A percentile compares a stretch with the other conserved stretches of the same genome.
phyloP scores from a whole-genome alignment of 2,888 invertebrate species.

The Chloroclysta siterata region DNA sequence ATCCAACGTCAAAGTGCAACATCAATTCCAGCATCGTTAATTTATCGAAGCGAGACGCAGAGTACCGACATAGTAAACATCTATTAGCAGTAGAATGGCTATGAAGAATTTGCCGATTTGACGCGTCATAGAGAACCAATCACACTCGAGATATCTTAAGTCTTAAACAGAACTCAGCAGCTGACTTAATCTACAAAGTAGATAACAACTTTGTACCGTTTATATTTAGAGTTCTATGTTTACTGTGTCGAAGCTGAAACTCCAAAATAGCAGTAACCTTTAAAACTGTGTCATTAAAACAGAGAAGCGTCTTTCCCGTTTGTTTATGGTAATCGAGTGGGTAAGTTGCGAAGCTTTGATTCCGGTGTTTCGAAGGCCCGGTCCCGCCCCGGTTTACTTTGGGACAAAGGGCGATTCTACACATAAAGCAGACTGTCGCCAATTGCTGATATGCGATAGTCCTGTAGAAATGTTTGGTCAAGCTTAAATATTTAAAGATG shows the following conservation, averaged over 20 bases:
- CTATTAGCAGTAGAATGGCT: conserved; percentile 6
- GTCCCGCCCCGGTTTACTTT: conserved; percentile 73
- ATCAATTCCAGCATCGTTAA: conserved; percentile 51
- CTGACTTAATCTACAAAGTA: background rate
- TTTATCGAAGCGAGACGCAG: conserved; percentile 45
- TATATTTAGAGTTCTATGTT: background rate
- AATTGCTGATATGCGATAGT: background rate
- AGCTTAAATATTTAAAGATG: no score
- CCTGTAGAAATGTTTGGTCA: background rate
- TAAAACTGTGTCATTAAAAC: conserved; percentile 78
- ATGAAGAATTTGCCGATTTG: background rate
- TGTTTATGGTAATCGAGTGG: conserved; percentile 82
- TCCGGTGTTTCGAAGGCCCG: conserved; percentile 57
- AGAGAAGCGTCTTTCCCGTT: conserved; percentile 75
- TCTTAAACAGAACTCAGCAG: background rate
- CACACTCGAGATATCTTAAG: background rate
- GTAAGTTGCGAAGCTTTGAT: conserved; percentile 79
- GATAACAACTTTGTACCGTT: background rate
- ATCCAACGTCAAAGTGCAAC: conserved; percentile 43
- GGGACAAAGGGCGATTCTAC: conserved; percentile 42
- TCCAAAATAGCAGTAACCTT: conserved; percentile 54
- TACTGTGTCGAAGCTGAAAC: conserved; percentile 24
- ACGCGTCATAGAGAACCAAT: background rate
- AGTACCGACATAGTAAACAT: conserved; percentile 8
- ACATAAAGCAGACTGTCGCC: conserved; percentile 1